phyloP scores from a whole-genome alignment of 2,888 invertebrate species.

The Dichetophora obliterata region DNA sequence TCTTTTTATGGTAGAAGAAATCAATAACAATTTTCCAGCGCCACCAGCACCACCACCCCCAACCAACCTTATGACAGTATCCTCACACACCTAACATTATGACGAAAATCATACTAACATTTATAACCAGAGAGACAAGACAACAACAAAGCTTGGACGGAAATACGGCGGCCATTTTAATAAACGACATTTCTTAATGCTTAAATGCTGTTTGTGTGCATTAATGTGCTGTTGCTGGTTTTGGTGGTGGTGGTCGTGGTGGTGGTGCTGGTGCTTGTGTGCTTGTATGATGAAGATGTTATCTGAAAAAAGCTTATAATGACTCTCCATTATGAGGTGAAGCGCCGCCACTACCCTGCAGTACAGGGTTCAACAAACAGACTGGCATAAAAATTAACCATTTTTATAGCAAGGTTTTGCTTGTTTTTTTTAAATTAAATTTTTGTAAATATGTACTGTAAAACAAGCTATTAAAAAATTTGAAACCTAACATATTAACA shows the following conservation, averaged over 20 bases:
- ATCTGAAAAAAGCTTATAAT: conserved; percentile 4
- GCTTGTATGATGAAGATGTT: conserved; percentile 5
- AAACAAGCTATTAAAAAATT: too few relatives aligned
- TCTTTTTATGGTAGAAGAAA: not conserved
- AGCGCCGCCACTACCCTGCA: too few relatives aligned
- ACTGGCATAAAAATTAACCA: too few relatives aligned
- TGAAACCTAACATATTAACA: too few relatives aligned
- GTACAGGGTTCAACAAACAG: too few relatives aligned
- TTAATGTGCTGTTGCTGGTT: not conserved
- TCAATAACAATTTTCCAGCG: not conserved
- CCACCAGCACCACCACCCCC: not conserved
- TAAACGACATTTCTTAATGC: not conserved
- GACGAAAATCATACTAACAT: not conserved
- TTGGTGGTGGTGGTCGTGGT: too few relatives aligned
- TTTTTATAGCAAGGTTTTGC: too few relatives aligned
- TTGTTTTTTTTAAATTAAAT: too few relatives aligned
- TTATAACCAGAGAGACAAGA: not conserved
- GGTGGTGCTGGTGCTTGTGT: not conserved
- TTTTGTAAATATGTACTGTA: too few relatives aligned
- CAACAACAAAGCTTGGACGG: not conserved
- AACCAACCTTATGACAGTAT: not conserved
- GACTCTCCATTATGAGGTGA: too few relatives aligned
- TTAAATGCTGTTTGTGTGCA: not conserved
- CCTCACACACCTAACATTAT: not conserved
- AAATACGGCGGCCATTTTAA: conserved; percentile 11